A percentile compares a stretch with the other conserved stretches of the same genome.
Conservation (phyloP, 1,140 invertebrate species). For the Hycleus phaleratus region DNA sequence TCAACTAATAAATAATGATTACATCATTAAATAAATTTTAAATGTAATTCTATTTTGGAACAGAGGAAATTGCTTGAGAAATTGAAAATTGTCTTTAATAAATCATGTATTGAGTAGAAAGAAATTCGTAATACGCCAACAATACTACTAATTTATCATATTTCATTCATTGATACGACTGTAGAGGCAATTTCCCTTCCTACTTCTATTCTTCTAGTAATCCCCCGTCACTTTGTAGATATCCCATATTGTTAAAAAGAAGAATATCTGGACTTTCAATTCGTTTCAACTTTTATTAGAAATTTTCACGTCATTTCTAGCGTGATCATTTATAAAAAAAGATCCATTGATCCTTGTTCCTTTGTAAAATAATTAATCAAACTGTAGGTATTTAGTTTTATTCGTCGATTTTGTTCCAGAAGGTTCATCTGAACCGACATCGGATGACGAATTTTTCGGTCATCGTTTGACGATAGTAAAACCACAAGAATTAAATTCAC, state of each 20-base stretch:
- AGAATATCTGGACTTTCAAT: too few relatives aligned
- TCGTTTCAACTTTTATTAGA: too few relatives aligned
- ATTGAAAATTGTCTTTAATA: too few relatives aligned
- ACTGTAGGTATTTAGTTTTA: not conserved
- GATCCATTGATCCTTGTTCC: too few relatives aligned
- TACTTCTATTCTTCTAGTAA: constrained; percentile 6
- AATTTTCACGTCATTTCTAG: too few relatives aligned
- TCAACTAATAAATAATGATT: too few relatives aligned
- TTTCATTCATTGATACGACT: constrained; percentile 8
- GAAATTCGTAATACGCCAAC: constrained; percentile 1
- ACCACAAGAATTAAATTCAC: constrained; percentile 42
- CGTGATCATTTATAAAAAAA: too few relatives aligned
- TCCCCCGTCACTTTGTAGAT: constrained; percentile 10
- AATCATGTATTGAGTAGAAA: too few relatives aligned
- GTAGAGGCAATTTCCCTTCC: constrained; percentile 10
- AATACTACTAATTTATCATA: constrained; percentile 11
- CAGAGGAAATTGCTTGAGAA: too few relatives aligned
- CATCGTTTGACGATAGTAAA: constrained; percentile 28
- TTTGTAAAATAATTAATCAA: too few relatives aligned
- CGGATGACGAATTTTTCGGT: constrained; percentile 37
- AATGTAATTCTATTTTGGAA: too few relatives aligned
- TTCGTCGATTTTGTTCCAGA: constrained; percentile 31
- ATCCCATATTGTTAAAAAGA: not conserved
- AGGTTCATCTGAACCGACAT: constrained; percentile 40
- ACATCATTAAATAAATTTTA: too few relatives aligned